Evolutionary conservation across 2,797 vertebrate genomes (phyloP), one percentile per base, ranked within the genome.

Genomic region (Sebastiscus tertius): DNA sequence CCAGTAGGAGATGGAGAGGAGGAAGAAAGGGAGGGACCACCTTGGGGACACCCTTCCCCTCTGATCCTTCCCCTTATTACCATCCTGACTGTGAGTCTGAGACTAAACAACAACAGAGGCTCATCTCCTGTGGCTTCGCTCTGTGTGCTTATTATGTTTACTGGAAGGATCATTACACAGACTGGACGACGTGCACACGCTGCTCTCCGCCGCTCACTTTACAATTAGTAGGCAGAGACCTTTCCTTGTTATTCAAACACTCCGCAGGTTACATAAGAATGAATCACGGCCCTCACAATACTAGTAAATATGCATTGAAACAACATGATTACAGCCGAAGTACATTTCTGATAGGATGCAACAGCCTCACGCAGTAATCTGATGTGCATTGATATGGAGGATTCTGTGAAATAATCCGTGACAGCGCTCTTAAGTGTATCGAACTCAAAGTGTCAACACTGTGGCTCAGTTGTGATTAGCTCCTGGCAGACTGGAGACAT

Each of bases 101-200:
- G 95, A 96, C 94, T 96, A 96, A 96, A 96, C 95, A 96, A 94
- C 95, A 92, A 92, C 94, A 90, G 71, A 66, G 84, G 86, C 87
- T 88, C 93, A 93, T 94, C 93, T 93, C 94, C 88, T 84, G 87
- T 91, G 90, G 89, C 90, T 91, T 93, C 61, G 58, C 85, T 58
- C 65, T 65, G 67, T 86, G 85, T 84, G 80, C 87, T 93, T 82
- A 87, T 89, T 87, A 87, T 93, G 91, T 92, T 94, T 95, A 94
- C 89, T 91, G 92, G 76, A 86, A 89, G 87, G 85, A 84, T 89
- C 90, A 88, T 95, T 94, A 92, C 83, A 54, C 83, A 66, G 83
- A 77, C 87, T 84, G 88, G 86, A 82, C 80, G 75, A 83, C 63
- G 12, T 86, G 84, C 76, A 72, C 77, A 70, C 36, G 54, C 72